A percentile compares a stretch with the other conserved stretches of the same genome.
phyloP scores from a whole-genome alignment of 2,888 invertebrate genomes.

The Nasonovia ribisnigri region DNA sequence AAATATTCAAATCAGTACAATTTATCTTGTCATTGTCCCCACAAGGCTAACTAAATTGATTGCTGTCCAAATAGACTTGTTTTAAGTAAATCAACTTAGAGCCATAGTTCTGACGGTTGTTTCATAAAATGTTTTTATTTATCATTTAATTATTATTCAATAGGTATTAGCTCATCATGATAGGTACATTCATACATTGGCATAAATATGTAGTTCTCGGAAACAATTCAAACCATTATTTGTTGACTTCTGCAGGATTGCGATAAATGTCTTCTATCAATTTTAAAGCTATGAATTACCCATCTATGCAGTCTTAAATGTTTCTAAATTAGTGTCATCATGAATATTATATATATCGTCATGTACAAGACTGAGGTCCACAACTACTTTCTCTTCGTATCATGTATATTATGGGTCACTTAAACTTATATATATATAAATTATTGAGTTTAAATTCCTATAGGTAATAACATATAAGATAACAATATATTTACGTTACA shows the following conservation, averaged over 20 bases:
- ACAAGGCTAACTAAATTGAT: not conserved
- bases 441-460: not conserved
- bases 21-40: not conserved
- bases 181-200: not conserved
- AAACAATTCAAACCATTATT: not conserved
- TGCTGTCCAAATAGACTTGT: not conserved
- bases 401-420: not conserved
- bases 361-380: not conserved
- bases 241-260: not conserved
- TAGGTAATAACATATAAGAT: not conserved
- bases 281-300: not conserved
- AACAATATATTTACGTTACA: not conserved
- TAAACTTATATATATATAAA: not conserved
- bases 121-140: not conserved
- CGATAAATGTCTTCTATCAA: not conserved
- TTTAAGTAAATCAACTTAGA: not conserved
- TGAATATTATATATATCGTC: not conserved
- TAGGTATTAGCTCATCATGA: not conserved
- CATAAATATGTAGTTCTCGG: not conserved
- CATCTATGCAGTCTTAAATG: not conserved
- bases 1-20: not conserved
- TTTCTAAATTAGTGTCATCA: not conserved
- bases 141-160: not conserved
- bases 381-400: not conserved
- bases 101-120: not conserved